Evolutionary conservation across 2,797 vertebrate genomes (phyloP).

Genomic region (Poliocrania exsul): DNA sequence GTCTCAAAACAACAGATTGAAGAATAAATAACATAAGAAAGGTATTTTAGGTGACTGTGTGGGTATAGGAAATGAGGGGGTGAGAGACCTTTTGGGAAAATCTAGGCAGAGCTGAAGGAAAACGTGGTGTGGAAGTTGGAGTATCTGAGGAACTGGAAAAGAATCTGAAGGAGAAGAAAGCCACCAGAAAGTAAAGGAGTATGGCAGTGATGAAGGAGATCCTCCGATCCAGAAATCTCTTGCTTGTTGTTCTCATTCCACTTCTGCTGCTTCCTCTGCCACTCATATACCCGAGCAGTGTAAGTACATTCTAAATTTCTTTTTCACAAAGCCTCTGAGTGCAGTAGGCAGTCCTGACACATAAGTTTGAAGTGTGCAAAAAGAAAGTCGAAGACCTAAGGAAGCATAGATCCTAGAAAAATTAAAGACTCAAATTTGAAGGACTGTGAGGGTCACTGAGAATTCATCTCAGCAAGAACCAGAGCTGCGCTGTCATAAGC

Average conservation of each 20-base stretch:
- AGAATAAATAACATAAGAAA: not conserved
- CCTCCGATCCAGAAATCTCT: slow-evolving; percentile 87
- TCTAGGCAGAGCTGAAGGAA: not conserved
- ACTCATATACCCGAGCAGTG: slow-evolving; percentile 89
- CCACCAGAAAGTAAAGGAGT: slow-evolving; percentile 33
- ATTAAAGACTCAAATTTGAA: not conserved
- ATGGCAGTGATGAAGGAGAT: slow-evolving; percentile 89
- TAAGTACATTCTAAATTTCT: slow-evolving; percentile 80
- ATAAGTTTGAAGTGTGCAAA: not conserved
- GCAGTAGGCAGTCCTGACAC: not conserved
- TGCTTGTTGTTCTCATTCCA: slow-evolving; percentile 89
- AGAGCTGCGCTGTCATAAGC: not conserved
- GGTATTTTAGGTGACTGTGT: not conserved
- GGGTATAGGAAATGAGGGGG: not conserved
- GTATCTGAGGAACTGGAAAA: not conserved
- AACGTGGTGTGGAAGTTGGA: not conserved
- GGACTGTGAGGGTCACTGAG: not conserved
- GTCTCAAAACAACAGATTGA: not conserved
- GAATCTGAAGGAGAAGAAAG: not conserved
- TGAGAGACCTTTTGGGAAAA: not conserved
- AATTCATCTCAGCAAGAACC: not conserved
- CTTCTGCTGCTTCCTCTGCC: slow-evolving; percentile 92
- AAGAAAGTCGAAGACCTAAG: not conserved
- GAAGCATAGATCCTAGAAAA: not conserved
- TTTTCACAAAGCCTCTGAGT: not conserved